Base-by-base conservation (phyloP, 2,888 invertebrate genomes). In the Eretmocerus hayati region DNA sequence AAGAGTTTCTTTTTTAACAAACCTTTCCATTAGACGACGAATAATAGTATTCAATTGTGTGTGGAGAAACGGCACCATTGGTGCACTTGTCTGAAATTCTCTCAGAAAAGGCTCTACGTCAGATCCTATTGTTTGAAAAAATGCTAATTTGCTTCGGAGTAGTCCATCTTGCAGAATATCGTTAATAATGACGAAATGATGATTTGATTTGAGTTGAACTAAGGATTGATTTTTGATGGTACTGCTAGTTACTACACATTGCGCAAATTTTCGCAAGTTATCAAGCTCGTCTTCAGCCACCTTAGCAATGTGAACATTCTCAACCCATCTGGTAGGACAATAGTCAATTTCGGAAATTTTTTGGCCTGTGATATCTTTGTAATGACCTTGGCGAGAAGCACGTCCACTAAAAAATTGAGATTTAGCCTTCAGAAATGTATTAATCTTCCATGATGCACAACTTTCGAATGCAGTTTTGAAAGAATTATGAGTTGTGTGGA, bases 31-130 rank as follows among this genome's bases (percentile, higher is more conserved):
- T n/a, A n/a, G n/a, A n/a, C n/a, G n/a, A n/a, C n/a, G n/a, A n/a
- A n/a, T n/a, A n/a, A n/a, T n/a, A n/a, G n/a, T n/a, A n/a, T n/a
- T n/a, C 33, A 46, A 36, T 31, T 35, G 32, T 15, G 32, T 18
- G 32, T 38, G 33, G 5, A 38, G 32, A 45, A 38, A 45, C 16
- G 38, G 38, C 13, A 32, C 22, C 21, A 45, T 15, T 13, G 39
- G 39, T 39, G 15, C 6, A 31, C 39, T 39, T 9, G 20, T 11
- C 23, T 45, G 45, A 32, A 30, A 31, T 21, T 38, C 31, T n/a
- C 9, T 45, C 32, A 45, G 26, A 39, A 45, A 33, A 5, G 44
- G 26, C 21, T 38, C 21, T 15, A 45, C 31, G 11, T 37, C 45
- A 15, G 20, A 2, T 31, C 31, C 45, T 22, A 45, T n/a, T 19